Evolutionary conservation across 2,888 invertebrate genomes (phyloP), one percentile per base, ranked within the genome.

Genomic region (Keiferia lycopersicella): DNA sequence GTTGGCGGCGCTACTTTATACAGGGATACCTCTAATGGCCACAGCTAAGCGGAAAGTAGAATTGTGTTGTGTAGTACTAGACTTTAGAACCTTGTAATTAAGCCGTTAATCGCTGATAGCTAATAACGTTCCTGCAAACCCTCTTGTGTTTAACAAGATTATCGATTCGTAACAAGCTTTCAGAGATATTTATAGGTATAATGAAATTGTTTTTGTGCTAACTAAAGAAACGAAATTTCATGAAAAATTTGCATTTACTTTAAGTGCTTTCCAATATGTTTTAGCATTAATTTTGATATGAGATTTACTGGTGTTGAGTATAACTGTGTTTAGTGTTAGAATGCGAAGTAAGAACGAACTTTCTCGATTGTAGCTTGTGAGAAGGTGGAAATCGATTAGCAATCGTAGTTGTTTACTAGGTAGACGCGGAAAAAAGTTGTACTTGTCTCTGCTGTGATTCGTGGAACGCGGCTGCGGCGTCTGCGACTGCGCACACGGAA

Each of bases 1-100:
- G 4, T 7, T 34, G 34, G 34, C 34, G 34, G 34, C 34, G 34
- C 34, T 34, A 34, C 7, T 34, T 34, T 34, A 1, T 7, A 7
- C 10, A 34, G 34, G 30, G 30, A 34, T 8, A 4, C 34, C 34
- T 10, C 34, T 82, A 82, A 76, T 71, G 64, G 66, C 69, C 71
- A 66, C 68, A 67, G 73, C 71, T 73, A 70, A 78, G 75, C 66
- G 66, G 65, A 61, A 61, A 61, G 51, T 58, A 51, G 45, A 53
- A 39, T 50, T 63, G 12, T 56, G 45, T 26, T 4, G n/a, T n/a
- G n/a, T n/a, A n/a, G n/a, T 60, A 38, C 48, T 59, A 45, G 8
- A 45, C 56, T 56, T 56, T 59, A 58, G 39, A 39, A 12, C 39
- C 57, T 26, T 16, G 41, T 65, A 68, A 68, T 68, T 66, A 66